Evolutionary conservation across 2,797 vertebrate species (phyloP).

Genomic region (Manis crassicaudata): DNA sequence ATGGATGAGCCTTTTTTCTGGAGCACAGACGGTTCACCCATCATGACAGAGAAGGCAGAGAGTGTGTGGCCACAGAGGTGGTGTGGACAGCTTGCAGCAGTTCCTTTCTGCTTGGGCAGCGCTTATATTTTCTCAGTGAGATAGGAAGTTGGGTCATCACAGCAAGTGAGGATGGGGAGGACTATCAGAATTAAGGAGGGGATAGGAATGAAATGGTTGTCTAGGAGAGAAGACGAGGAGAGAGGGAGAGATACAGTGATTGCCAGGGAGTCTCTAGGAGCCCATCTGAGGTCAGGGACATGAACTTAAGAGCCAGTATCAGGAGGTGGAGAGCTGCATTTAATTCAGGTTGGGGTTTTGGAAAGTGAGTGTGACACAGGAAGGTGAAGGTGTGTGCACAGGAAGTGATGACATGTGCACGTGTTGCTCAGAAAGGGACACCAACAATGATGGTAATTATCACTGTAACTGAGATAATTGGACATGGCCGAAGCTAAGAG

Average conservation of each 20-base stretch:
- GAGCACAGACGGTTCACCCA: not conserved
- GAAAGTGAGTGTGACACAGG: not conserved
- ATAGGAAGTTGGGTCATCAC: not conserved
- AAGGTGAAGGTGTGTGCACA: accelerated
- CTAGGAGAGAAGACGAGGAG: not conserved
- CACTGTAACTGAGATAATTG: not conserved
- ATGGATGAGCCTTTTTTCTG: not conserved
- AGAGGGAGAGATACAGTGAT: accelerated
- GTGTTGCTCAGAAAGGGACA: not conserved
- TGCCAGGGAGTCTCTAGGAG: not conserved
- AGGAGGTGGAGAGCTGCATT: accelerated
- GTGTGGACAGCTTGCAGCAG: accelerated
- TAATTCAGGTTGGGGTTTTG: not conserved
- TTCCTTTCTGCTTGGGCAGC: not conserved
- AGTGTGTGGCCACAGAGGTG: accelerated
- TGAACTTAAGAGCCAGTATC: not conserved
- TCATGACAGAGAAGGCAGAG: not conserved
- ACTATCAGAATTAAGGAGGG: accelerated
- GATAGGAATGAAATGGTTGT: accelerated
- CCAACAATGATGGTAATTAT: accelerated
- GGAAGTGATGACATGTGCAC: accelerated
- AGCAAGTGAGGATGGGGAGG: not conserved
- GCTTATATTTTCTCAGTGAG: not conserved
- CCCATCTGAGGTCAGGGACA: not conserved
- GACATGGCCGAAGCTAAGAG: not conserved